Percentiles rank a stretch among this genome's conserved stretches.
Conservation (phyloP, 2,888 invertebrate genomes). For the Dioctria linearis region DNA sequence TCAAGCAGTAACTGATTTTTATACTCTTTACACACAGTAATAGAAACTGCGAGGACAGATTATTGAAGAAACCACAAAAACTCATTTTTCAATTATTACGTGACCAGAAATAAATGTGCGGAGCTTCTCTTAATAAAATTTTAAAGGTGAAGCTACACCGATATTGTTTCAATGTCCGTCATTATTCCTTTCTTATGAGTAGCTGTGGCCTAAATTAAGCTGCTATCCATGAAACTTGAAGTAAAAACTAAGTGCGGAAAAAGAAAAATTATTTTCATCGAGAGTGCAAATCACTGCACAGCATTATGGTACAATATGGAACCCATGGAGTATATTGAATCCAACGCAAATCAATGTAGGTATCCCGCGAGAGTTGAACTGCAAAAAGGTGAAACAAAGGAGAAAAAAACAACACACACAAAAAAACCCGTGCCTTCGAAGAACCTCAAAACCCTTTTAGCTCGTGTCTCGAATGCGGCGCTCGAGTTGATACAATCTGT, state of each 20-base stretch:
- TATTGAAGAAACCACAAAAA: not conserved
- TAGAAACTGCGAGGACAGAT: too few relatives aligned
- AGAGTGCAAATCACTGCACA: not conserved
- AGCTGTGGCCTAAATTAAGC: not conserved
- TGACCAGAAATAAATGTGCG: not conserved
- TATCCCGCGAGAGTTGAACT: not conserved
- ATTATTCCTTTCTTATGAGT: not conserved
- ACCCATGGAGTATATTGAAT: not conserved
- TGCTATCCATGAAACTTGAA: not conserved
- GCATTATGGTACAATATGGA: not conserved
- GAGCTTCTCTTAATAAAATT: constrained; percentile 2
- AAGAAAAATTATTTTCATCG: not conserved
- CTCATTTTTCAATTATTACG: constrained; percentile 13
- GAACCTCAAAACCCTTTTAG: constrained; percentile 58
- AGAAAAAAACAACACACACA: not conserved
- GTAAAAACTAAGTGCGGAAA: not conserved
- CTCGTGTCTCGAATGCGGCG: constrained; percentile 56
- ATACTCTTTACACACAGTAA: too few relatives aligned
- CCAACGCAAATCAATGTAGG: not conserved
- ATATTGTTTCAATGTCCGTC: constrained; percentile 1
- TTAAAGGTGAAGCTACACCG: not conserved
- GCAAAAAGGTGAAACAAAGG: not conserved
- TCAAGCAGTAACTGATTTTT: too few relatives aligned
- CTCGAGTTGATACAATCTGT: constrained; percentile 46
- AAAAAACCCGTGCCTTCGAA: not conserved